phyloP scores from a whole-genome alignment of 2,888 invertebrate genomes.

The Drosophila mayaguana region DNA sequence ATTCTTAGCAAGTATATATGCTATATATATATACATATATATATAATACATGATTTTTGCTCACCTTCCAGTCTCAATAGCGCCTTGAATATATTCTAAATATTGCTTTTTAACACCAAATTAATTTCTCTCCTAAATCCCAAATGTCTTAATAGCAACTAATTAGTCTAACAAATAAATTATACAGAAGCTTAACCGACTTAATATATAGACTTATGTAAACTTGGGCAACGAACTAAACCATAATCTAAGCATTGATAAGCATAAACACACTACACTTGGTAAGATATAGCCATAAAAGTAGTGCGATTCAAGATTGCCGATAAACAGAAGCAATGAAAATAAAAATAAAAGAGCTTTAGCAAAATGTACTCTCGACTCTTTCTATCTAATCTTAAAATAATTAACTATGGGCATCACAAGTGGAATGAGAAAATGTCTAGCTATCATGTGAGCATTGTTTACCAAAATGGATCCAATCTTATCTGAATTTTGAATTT shows the following conservation, averaged over 20 bases:
- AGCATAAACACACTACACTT: background rate
- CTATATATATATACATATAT: too few species aligned
- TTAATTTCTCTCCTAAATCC: background rate
- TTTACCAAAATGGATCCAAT: background rate
- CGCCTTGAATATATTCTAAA: background rate
- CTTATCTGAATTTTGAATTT: slow-evolving; percentile 12
- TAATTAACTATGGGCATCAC: slow-evolving; percentile 6
- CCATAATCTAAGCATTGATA: slow-evolving; percentile 29
- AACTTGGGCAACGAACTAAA: slow-evolving; percentile 1
- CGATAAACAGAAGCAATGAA: background rate
- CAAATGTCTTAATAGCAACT: background rate
- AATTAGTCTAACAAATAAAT: slow-evolving; percentile 7
- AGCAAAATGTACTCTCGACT: slow-evolving; percentile 1
- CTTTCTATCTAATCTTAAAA: slow-evolving; percentile 15
- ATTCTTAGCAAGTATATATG: background rate
- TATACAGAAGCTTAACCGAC: background rate
- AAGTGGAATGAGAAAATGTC: background rate
- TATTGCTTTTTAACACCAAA: background rate
- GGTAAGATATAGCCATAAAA: slow-evolving; percentile 6
- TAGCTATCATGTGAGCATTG: slow-evolving; percentile 2
- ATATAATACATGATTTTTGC: too few species aligned
- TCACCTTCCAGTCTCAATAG: too few species aligned
- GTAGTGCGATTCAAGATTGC: background rate
- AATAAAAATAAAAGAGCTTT: slow-evolving; percentile 9
- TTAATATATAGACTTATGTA: background rate